These are phyloP conservation scores for Elephas maximus DNA, from an alignment of 2,113 vertebrate species.

Conservation along the genomic window DNA sequence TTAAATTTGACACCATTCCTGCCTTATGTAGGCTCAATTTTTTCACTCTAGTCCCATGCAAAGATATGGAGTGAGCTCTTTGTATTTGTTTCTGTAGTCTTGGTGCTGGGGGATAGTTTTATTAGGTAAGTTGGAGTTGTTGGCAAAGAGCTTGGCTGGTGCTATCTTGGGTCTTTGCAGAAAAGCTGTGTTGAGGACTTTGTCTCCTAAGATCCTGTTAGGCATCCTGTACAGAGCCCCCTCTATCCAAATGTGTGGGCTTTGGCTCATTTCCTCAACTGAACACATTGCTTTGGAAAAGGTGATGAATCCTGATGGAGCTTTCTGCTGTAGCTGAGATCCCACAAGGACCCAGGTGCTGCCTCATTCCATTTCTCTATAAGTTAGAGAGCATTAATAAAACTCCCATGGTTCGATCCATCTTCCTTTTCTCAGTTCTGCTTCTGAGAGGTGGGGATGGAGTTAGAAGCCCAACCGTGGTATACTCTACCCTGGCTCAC, in stretches of 20 bases:
- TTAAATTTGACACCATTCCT: background rate
- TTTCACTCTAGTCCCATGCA: background rate
- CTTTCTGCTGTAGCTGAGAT: background rate
- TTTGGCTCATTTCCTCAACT: background rate
- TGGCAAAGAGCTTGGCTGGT: background rate
- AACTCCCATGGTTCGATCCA: background rate
- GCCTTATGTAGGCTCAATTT: background rate
- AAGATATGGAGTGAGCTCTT: background rate
- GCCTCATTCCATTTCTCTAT: background rate
- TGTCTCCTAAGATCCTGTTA: background rate
- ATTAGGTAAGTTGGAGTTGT: background rate
- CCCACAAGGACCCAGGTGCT: background rate
- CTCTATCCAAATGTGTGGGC: background rate
- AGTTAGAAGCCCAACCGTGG: background rate
- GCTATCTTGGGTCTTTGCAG: background rate
- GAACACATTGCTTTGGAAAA: constrained; percentile 44
- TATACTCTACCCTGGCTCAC: background rate
- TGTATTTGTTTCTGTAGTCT: background rate
- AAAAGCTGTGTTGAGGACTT: background rate
- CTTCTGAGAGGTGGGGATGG: background rate
- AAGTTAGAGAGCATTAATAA: constrained; percentile 23
- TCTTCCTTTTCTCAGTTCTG: background rate
- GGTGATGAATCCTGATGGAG: background rate
- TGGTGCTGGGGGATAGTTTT: background rate
- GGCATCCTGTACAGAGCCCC: background rate